Conservation (phyloP, 2,888 invertebrate species). For the Eulithis prunata region DNA sequence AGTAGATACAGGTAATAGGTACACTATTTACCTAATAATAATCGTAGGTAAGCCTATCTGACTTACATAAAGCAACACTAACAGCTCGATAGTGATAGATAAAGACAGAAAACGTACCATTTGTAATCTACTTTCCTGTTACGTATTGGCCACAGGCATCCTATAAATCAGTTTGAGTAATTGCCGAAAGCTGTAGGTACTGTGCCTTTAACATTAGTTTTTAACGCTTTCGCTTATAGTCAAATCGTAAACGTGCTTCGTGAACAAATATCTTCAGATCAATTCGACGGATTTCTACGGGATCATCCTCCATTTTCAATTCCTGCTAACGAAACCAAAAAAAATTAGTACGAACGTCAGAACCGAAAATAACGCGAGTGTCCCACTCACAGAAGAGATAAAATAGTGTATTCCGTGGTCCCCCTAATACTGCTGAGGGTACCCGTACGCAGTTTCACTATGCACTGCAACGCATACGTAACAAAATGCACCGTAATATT, state of each 20-base stretch:
- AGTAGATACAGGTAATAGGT: no score
- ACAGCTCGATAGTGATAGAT: conserved; percentile 8
- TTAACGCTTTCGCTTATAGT: neutral
- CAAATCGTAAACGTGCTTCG: neutral
- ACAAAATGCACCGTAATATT: conserved; percentile 71
- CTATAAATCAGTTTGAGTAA: conserved; percentile 69
- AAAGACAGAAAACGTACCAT: conserved; percentile 35
- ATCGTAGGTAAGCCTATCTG: neutral
- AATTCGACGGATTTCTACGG: no score
- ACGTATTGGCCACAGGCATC: conserved; percentile 46
- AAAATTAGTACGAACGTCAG: no score
- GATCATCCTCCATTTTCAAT: no score
- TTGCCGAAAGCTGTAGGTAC: conserved; percentile 53
- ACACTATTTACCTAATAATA: no score
- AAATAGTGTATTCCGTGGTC: no score
- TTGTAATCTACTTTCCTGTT: conserved; percentile 49
- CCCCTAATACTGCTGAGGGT: conserved; percentile 1
- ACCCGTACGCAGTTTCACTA: conserved; percentile 44
- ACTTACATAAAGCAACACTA: neutral
- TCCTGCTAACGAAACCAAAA: no score
- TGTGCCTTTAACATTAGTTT: conserved; percentile 4
- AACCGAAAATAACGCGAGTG: no score
- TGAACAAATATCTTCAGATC: neutral
- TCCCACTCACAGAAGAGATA: no score
- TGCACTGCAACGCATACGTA: conserved; percentile 64